A percentile compares a stretch with the other conserved stretches of the same genome.
Conservation (phyloP, 2,113 vertebrate genomes). For the Platysteira castanea region DNA sequence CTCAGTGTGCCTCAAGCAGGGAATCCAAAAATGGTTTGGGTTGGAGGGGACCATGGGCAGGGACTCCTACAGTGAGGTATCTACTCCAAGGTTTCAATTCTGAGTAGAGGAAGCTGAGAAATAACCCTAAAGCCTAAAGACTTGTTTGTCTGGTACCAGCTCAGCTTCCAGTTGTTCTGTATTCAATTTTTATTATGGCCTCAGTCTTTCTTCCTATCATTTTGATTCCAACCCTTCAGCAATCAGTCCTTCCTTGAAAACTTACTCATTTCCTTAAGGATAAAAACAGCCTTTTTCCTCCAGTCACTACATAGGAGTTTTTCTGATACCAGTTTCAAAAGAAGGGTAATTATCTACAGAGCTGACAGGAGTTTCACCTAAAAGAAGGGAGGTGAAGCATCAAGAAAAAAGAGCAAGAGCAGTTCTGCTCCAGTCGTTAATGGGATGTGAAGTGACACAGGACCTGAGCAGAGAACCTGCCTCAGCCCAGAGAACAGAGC, state of each 20-base stretch:
- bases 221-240: neutral
- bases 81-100: neutral
- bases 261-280: neutral
- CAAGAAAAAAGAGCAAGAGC: neutral
- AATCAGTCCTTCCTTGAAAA: neutral
- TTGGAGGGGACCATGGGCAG: neutral
- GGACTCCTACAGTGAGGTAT: neutral
- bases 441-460: neutral
- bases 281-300: neutral
- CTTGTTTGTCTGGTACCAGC: neutral
- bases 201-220: neutral
- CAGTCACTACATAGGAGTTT: neutral
- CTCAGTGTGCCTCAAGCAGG: neutral
- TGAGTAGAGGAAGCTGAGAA: neutral
- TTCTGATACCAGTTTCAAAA: neutral
- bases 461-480: neutral
- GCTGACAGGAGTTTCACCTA: neutral
- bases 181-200: neutral
- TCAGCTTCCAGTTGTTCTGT: neutral
- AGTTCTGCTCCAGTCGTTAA: neutral
- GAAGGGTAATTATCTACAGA: neutral
- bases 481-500: neutral
- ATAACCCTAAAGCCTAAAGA: neutral
- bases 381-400: neutral
- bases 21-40: neutral